Conservation (phyloP, 1,140 invertebrate genomes). For the Cotesia typhae region DNA sequence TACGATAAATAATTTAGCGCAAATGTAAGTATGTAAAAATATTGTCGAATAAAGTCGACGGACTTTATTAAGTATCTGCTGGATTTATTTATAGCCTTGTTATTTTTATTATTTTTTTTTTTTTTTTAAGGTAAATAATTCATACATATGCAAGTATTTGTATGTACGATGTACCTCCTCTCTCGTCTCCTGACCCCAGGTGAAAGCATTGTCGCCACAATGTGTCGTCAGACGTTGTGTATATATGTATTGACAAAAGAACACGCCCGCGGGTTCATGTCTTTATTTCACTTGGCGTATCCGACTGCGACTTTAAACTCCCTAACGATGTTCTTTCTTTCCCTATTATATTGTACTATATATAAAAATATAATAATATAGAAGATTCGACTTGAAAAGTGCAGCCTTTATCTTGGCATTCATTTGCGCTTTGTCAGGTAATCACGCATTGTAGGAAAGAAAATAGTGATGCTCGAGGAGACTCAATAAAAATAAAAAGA, state of each 20-base stretch:
- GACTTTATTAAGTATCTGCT: background rate
- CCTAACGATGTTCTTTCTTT: constrained; percentile 19
- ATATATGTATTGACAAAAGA: constrained; percentile 14
- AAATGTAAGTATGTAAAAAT: background rate
- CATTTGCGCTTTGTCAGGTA: constrained; percentile 2
- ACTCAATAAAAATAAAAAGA: background rate
- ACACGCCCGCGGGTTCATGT: constrained; percentile 23
- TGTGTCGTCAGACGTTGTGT: background rate
- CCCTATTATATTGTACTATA: background rate
- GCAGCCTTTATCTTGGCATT: background rate
- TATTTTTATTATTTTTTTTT: background rate
- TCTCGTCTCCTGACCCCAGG: background rate
- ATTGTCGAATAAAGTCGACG: background rate
- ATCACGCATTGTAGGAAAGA: background rate
- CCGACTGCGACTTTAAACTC: background rate
- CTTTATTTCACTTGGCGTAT: background rate
- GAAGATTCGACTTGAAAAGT: background rate
- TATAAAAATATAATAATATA: background rate
- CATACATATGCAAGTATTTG: background rate
- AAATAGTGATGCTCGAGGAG: background rate
- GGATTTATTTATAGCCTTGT: background rate
- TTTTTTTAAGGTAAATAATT: constrained; percentile 20
- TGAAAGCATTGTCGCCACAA: constrained; percentile 1
- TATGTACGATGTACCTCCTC: too few relatives aligned
- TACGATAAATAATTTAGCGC: too few relatives aligned